Conservation (phyloP, 2,888 invertebrate genomes). For the Barypeithes pellucidus region DNA sequence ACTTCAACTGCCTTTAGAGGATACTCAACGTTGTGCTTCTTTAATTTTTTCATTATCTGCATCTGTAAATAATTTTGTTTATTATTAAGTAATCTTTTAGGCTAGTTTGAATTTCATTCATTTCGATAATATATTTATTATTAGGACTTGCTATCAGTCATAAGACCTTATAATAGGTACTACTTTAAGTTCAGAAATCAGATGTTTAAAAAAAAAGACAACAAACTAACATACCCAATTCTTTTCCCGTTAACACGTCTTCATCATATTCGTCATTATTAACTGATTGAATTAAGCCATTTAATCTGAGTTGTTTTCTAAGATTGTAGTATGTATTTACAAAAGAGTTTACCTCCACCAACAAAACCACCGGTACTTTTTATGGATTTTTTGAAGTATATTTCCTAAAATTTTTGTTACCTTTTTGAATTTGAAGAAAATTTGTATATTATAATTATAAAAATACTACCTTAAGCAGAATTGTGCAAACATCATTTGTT, state of each 20-base stretch:
- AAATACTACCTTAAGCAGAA: too few species aligned
- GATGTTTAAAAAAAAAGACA: too few species aligned
- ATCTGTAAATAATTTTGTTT: too few species aligned
- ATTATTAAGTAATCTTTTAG: too few species aligned
- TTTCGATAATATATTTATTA: background rate
- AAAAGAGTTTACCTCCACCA: conserved; percentile 23
- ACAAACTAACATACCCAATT: conserved; percentile 10
- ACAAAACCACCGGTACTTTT: conserved; percentile 19
- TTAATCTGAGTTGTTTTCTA: conserved; percentile 21
- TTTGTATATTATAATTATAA: too few species aligned
- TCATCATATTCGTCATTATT: background rate
- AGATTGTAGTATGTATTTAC: conserved; percentile 24
- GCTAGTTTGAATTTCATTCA: too few species aligned
- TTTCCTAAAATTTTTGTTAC: conserved; percentile 12
- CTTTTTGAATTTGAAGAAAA: background rate
- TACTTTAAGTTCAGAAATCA: too few species aligned
- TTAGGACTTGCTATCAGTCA: background rate
- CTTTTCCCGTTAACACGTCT: conserved; percentile 4
- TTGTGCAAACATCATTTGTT: too few species aligned
- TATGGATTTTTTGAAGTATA: conserved; percentile 19
- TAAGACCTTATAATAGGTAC: background rate
- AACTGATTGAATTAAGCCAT: conserved; percentile 13
- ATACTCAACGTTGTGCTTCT: background rate
- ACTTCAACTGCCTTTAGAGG: conserved; percentile 9
- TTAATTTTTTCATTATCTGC: too few species aligned